Evolutionary conservation across 2,797 vertebrate species (phyloP).

Genomic region (Allenopithecus nigroviridis): DNA sequence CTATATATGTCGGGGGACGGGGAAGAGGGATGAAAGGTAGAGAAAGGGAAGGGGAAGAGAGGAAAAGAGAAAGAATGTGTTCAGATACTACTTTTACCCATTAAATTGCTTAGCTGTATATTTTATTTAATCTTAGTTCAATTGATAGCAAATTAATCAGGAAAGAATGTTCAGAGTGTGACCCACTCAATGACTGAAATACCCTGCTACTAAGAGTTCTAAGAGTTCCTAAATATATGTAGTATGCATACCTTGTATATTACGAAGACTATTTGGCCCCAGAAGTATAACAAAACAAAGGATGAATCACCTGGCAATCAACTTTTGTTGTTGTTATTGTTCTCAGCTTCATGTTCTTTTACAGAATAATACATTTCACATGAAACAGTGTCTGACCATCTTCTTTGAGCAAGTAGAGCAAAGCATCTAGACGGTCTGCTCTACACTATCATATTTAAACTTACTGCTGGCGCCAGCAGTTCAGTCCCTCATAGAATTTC

Average conservation of each 20-base stretch:
- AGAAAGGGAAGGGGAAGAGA: too few relatives aligned
- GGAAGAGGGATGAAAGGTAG: not conserved
- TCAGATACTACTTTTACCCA: conserved; percentile 29
- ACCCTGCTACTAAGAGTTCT: not conserved
- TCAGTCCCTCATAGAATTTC: not conserved
- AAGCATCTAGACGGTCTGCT: not conserved
- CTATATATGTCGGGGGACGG: not conserved
- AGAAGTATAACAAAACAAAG: not conserved
- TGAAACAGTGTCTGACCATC: not conserved
- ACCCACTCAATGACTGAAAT: conserved; percentile 18
- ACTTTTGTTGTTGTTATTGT: not conserved
- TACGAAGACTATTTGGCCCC: not conserved
- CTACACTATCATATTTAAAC: not conserved
- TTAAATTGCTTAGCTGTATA: conserved; percentile 22
- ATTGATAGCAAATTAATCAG: conserved; percentile 12
- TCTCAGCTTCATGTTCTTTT: not conserved
- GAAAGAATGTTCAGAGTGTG: not conserved
- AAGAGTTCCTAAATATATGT: not conserved
- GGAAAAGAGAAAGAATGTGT: not conserved
- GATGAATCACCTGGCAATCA: conserved; percentile 7
- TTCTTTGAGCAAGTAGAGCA: conserved; percentile 3
- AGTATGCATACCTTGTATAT: not conserved
- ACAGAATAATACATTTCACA: conserved; percentile 6
- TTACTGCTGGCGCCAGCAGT: not conserved
- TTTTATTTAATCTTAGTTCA: conserved; percentile 48